Evolutionary conservation across 2,888 invertebrate species (phyloP), one percentile per base, ranked within the genome.

Genomic region (Petrophora chlorosata): DNA sequence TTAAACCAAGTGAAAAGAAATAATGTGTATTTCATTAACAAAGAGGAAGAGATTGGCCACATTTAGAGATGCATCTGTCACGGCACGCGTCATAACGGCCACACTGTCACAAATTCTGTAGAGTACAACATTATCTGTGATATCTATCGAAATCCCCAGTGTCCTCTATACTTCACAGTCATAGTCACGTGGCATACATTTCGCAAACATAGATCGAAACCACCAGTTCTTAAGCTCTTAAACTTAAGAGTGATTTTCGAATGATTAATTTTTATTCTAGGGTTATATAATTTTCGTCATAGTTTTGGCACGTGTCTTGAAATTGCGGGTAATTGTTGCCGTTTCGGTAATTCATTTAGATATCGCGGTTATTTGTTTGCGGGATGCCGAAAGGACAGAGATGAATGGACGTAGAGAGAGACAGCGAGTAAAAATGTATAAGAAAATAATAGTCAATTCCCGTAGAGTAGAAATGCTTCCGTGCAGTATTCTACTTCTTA

Each of bases 311-410:
- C 61, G 61, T 56, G 61, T 48, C 56, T 32, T 46, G 54, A 56
- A 53, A 56, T 58, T 50, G 52, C 43, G 42, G 53, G 44, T 50
- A 56, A 58, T 58, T 54, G 41, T 53, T 41, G 48, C 42, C 46
- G 46, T 61, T 56, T 52, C 43, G 39, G 23, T 50, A 25, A 61
- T 58, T 54, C 28, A 29, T 54, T 58, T 54, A 54, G 48, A 22
- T 25, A 32, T 38, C 32, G 48, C 29, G 32, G 43, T 42, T 23
- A 34, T 50, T 48, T 48, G 41, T 19, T 16, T 47, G 30, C 36
- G 47, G 36, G 41, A 47, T 36, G 35, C 5, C 40, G 14, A 25
- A n/a, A 4, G 34, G 46, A 34, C 14, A 16, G 7, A 29, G 26
- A 32, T 17, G 14, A 23, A 29, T 23, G 14, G 13, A 23, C 23